Base-by-base conservation (phyloP, 2,888 invertebrate species). In the Euplexia lucipara region DNA sequence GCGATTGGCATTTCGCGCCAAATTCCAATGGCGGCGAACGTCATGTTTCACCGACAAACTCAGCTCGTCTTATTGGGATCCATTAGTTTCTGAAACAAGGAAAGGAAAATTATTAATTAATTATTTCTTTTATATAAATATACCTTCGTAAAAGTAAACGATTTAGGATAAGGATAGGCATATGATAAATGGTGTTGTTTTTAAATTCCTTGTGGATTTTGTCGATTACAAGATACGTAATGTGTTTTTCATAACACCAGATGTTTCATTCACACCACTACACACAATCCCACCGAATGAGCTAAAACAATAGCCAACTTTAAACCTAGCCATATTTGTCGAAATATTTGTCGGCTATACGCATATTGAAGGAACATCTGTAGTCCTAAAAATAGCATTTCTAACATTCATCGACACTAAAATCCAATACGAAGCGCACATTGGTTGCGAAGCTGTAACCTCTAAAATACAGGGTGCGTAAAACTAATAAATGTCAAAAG, bases 41-140 rank as follows among this genome's bases (percentile, higher is more conserved):
- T 92, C 94, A 94, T 95, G 85, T 91, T 93, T 87, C 91, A 84
- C 83, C 83, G 70, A 64, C 83, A 81, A 87, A 81, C 85, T 92
- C 90, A 92, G 86, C 90, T 91, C 48, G 86, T 91, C 87, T 88
- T 91, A 84, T 89, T 89, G 80, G 90, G 92, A 93, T 93, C 95
- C 95, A 95, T 95, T 92, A 92, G 93, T 85, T 89, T 90, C 95
- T 95, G 92, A 63, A 94, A 95, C 92, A 94, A 94, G 78, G 53
- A 18, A 53, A 57, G 16, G 9, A 56, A 41, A 10, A 20, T 37
- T 8, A 34, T 71, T 37, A 56, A 41, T 10, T 16, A 52, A 41
- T 12, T 34, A 18, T 1, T 18, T 12, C 12, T 32, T 22, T 0
- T 32, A 26, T 10, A 14, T 3, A 16, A 3, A 26, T 26, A 26